A percentile compares a stretch with the other conserved stretches of the same genome.
phyloP scores from a whole-genome alignment of 2,888 invertebrate species.

The Litoditis marina region DNA sequence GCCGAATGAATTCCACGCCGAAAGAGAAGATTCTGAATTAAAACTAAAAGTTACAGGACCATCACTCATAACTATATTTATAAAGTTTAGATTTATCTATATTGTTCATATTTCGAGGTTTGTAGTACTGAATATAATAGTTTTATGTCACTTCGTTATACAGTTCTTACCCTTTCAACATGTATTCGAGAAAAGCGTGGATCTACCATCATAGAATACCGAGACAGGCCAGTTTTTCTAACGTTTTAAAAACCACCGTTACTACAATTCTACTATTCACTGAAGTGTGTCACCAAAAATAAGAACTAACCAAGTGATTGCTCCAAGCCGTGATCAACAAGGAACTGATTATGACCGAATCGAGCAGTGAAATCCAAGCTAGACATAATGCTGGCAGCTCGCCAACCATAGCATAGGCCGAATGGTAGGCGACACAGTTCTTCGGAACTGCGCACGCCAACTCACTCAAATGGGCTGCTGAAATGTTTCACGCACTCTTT shows the following conservation, averaged over 20 bases:
- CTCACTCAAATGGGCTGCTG: slow-evolving; percentile 36
- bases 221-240: too few relatives aligned
- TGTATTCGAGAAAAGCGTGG: too few relatives aligned
- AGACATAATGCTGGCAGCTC: slow-evolving; percentile 35
- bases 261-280: too few relatives aligned
- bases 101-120: too few relatives aligned
- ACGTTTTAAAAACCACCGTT: too few relatives aligned
- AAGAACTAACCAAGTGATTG: slow-evolving; percentile 27
- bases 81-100: too few relatives aligned
- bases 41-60: not conserved
- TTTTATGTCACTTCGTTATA: too few relatives aligned
- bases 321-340: slow-evolving; percentile 33
- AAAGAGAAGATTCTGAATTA: slow-evolving; percentile 30
- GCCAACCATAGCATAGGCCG: slow-evolving; percentile 33
- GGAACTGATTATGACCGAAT: slow-evolving; percentile 26
- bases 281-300: not conserved
- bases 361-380: slow-evolving; percentile 30
- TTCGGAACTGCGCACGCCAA: slow-evolving; percentile 38
- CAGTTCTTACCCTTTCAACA: too few relatives aligned
- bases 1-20: slow-evolving; percentile 26
- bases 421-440: slow-evolving; percentile 39
- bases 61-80: too few relatives aligned
- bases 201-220: too few relatives aligned
- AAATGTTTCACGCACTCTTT: too few relatives aligned
- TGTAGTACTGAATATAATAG: too few relatives aligned